Base-by-base conservation (phyloP, 2,888 invertebrate genomes). In the Perdita meconis region DNA sequence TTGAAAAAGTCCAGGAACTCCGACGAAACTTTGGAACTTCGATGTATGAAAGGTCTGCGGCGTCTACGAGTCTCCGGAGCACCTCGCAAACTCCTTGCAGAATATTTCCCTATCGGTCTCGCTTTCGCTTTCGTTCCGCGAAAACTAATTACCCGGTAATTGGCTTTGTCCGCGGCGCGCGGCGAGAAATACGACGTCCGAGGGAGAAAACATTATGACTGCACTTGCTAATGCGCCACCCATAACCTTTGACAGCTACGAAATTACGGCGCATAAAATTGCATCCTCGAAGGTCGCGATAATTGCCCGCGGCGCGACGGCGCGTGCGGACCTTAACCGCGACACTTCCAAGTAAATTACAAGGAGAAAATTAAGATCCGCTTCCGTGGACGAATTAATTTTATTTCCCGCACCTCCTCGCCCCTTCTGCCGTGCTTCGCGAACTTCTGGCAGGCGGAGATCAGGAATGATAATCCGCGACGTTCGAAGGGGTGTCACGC, bases 381-480 rank as follows among this genome's bases (percentile, higher is more conserved):
- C n/a, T 24, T 34, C 36, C 36, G 30, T 6, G 57, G 8, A 34
- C 53, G 36, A 44, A 73, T 38, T 65, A 60, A 77, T 67, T 76
- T 67, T 59, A 57, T 53, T 44, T 42, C 22, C 12, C 6, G 22
- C 51, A 57, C 5, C 53, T 13, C 16, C 36, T 26, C 50, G 1
- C 5, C 53, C 8, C 16, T 24, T 26, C 50, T 1, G 6, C 5
- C 36, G 12, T 3, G 38, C n/a, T 13, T 5, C 13, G n/a, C 19
- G n/a, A 79, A 66, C 60, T 64, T 66, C 38, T 13, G n/a, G 26
- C 40, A 36, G 59, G 30, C 53, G 70, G 38, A 64, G 65, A 81
- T 83, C 70, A 50, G 42, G 69, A 83, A 75, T 83, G 75, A 81
- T 81, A 79, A 83, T 81, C 80, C 75, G 55, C 70, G 67, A 56